Base-by-base conservation (phyloP, 2,113 vertebrate species). In the Percina caprodes region DNA sequence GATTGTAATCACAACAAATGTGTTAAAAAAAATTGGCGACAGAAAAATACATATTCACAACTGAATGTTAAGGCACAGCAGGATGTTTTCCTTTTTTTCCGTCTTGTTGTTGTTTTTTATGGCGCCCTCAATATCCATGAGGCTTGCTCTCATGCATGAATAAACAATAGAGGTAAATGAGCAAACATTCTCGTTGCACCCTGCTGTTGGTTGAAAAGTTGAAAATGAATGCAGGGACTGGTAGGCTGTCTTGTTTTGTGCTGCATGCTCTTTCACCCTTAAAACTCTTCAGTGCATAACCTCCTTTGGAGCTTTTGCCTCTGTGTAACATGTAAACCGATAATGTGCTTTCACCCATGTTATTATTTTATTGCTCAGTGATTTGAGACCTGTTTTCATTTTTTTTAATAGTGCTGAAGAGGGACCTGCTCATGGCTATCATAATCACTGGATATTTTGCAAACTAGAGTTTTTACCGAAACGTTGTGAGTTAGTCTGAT, bases 121-220 rank as follows among this genome's bases (percentile, higher is more conserved):
- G 10, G 16, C 60, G 14, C 49, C 48, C 30, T 52, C 54, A 68
- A 30, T 55, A 69, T 82, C 80, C 48, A 23, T 1, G 33, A 66
- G 79, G 33, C 74, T 51, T 21, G 68, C 52, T 69, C 54, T 67
- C 66, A 46, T 68, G 80, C 86, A 90, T 91, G 83, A 91, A 92
- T 89, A 90, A 91, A 90, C 84, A 87, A 83, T 30, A 75, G 73
- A 88, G 68, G 84, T 87, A 75, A 93, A 86, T 1, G 71, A 82
- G 82, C 65, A 86, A 88, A 88, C 60, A 88, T 76, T 79, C 88
- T 69, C 3, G 0, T 70, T 80, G 81, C 85, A 66, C 83, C 86
- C 76, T 18, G 74, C 89, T 87, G 90, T 66, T 91, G 39, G 30
- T 30, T 30, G 30, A 49, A 79, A 80, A 85, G 82, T 78, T 84